phyloP scores from a whole-genome alignment of 2,113 vertebrate genomes.

The Chloropsis hardwickii region DNA sequence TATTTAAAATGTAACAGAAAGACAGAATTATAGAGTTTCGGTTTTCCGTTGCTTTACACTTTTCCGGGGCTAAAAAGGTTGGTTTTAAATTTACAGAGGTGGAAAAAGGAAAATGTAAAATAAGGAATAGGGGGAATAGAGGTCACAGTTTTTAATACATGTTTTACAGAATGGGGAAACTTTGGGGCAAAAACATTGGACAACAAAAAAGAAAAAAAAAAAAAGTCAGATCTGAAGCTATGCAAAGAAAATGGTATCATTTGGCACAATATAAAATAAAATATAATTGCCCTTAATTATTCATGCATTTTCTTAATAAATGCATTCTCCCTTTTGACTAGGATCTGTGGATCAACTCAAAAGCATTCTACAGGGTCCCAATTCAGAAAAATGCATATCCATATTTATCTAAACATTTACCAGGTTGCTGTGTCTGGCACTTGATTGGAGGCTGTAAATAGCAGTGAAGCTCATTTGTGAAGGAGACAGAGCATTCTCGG shows the following conservation, averaged over 20 bases:
- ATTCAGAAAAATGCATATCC: background rate
- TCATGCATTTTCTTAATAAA: background rate
- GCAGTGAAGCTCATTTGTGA: background rate
- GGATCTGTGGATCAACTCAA: fast-evolving
- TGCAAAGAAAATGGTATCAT: background rate
- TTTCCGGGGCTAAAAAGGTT: background rate
- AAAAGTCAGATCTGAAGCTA: background rate
- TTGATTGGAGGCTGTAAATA: background rate
- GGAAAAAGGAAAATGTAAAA: background rate
- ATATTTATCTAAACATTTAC: slow-evolving; percentile 3
- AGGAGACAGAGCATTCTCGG: slow-evolving; percentile 27
- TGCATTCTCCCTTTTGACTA: background rate
- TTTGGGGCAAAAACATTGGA: background rate
- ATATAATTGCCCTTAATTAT: background rate
- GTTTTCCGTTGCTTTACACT: background rate
- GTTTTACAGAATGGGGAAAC: background rate
- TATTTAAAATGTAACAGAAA: background rate
- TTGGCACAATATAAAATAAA: background rate
- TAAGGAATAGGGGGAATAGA: background rate
- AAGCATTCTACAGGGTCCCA: background rate
- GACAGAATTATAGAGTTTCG: background rate
- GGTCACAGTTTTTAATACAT: background rate
- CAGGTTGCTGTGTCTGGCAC: background rate
- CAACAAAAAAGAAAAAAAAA: background rate
- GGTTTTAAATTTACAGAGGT: background rate